Conservation (phyloP, 1,140 invertebrate genomes). For the Samia ricini region DNA sequence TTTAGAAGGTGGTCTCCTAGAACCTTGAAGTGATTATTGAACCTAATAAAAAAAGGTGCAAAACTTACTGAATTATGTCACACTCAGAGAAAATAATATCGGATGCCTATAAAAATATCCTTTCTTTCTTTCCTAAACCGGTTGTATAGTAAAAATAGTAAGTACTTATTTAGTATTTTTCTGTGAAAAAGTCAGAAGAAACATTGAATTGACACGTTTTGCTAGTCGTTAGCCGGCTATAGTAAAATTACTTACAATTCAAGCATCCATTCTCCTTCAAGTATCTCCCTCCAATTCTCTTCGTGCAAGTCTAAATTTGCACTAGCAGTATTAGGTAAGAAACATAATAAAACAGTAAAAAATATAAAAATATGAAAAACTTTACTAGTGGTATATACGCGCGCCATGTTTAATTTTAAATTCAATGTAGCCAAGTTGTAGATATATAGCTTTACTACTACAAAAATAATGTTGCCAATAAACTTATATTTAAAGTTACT, state of each 20-base stretch:
- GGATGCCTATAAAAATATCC: not conserved
- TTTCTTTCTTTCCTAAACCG: not conserved
- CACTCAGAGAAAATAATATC: not conserved
- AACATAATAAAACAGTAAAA: slow-evolving; percentile 60
- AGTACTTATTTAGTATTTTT: not conserved
- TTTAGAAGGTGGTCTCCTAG: slow-evolving; percentile 30
- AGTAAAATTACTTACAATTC: slow-evolving; percentile 68
- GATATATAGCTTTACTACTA: not conserved
- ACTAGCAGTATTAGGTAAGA: slow-evolving; percentile 51
- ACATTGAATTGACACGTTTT: slow-evolving; percentile 57
- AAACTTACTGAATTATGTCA: not conserved
- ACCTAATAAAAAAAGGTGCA: slow-evolving; percentile 19
- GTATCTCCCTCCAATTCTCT: slow-evolving; percentile 66
- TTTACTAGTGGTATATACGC: slow-evolving; percentile 46
- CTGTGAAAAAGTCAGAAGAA: not conserved
- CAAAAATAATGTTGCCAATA: slow-evolving; percentile 24
- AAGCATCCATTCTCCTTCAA: slow-evolving; percentile 72
- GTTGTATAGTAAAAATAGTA: not conserved
- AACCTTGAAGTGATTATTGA: slow-evolving; percentile 60
- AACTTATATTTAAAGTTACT: not conserved
- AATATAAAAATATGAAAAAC: slow-evolving; percentile 58
- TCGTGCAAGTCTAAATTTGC: slow-evolving; percentile 64
- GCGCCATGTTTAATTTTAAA: slow-evolving; percentile 66
- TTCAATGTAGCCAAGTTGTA: slow-evolving; percentile 15
- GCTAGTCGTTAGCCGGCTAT: slow-evolving; percentile 39